Evolutionary conservation across 2,888 invertebrate genomes (phyloP), one percentile per base, ranked within the genome.

Genomic region (Petrolisthes cinctipes): DNA sequence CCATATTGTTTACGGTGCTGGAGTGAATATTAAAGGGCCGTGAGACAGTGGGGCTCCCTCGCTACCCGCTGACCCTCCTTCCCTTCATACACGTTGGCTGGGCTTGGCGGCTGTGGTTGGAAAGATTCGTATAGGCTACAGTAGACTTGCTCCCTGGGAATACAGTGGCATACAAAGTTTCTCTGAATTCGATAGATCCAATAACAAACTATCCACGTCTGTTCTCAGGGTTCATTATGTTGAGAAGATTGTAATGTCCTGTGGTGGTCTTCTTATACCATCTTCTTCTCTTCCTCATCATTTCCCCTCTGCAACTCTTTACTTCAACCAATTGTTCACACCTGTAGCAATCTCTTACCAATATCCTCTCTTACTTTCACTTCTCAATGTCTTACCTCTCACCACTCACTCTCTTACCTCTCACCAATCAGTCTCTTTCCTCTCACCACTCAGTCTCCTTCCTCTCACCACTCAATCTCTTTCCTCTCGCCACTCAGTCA

Each of bases 1-100:
- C 66, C 84, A 78, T 79, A 71, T 79, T 85, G 85, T 85, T 79
- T 85, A 85, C 85, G 73, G 85, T 56, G 80, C 73, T 37, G 85
- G 66, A 80, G 71, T 81, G 85, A 85, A 85, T 85, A 85, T 85
- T 85, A 81, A 84, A 56, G 71, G 53, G 14, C 80, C 57, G 81
- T 4, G 37, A 4, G 85, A 73, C 80, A 56, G 81, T 85, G 85
- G 85, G 85, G 73, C 54, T 80, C 78, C 79, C 37, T 7, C 6
- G 79, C 80, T 80, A 56, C 73, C 73, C 54, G 80, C 79, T 85
- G 80, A 56, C 68, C 54, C 51, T 23, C 78, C 17, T 14, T 61
- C 17, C 66, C 66, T 61, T 61, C 66, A 61, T 9, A 37, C 37
- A 37, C 66, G 4, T 17, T 14, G 66, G 66, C 66, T 17, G 3